Evolutionary conservation across 2,113 vertebrate species (phyloP).

Genomic region (Urocynchramus pylzowi): DNA sequence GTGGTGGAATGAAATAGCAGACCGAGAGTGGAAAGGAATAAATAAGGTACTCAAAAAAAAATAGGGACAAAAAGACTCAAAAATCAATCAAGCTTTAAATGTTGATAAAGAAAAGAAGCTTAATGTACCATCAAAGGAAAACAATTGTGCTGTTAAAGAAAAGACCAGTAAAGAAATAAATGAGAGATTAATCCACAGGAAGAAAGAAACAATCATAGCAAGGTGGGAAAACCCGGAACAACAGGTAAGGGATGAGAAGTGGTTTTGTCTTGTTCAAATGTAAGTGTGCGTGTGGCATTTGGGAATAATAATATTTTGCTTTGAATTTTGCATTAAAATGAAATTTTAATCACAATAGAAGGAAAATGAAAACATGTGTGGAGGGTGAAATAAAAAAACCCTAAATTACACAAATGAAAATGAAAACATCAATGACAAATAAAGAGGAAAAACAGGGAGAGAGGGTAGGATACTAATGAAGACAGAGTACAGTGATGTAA

Average conservation of each 20-base stretch:
- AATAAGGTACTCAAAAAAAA: background rate
- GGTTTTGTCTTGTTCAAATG: background rate
- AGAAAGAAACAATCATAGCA: background rate
- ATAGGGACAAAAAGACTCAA: conserved; percentile 2
- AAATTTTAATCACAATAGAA: conserved; percentile 23
- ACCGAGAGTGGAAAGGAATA: background rate
- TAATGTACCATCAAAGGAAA: conserved; percentile 26
- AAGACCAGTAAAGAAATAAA: conserved; percentile 27
- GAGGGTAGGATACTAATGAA: background rate
- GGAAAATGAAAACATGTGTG: background rate
- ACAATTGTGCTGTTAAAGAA: conserved; percentile 19
- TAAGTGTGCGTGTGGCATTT: background rate
- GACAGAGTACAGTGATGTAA: background rate
- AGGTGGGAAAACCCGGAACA: background rate
- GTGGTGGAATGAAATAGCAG: background rate
- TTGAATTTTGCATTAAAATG: conserved; percentile 45
- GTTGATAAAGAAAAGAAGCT: conserved; percentile 1
- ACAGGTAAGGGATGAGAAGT: conserved; percentile 25
- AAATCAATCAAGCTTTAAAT: conserved; percentile 35
- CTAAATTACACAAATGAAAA: background rate
- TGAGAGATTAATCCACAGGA: conserved; percentile 20
- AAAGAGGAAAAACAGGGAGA: background rate
- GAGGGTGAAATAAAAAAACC: background rate
- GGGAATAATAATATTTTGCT: background rate
- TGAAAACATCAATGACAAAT: background rate